Evolutionary conservation across 2,797 vertebrate genomes (phyloP), one percentile per base, ranked within the genome.

Genomic region (Luscinia megarhynchos): DNA sequence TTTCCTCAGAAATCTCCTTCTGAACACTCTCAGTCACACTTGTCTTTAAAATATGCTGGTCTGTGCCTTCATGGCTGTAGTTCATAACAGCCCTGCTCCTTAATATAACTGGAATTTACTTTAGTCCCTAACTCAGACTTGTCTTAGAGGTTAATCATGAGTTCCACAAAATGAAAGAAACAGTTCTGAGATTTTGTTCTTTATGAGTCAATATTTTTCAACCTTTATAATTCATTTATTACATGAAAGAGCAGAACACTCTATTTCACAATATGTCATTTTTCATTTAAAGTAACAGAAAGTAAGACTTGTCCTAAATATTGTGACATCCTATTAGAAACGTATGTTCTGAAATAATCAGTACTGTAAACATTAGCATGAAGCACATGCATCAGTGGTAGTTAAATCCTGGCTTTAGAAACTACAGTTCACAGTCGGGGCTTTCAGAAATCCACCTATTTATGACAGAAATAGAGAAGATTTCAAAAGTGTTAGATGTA

Each of bases 231-330:
- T 58, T 38, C 43, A 72, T 87, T 86, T 84, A 79, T 75, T 85
- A 90, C 16, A 50, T 43, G 59, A 90, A 81, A 91, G 48, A 87
- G 55, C 15, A 83, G 34, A 84, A 75, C 36, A 38, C 81, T 92
- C 43, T 96, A 86, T 68, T 61, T 87, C 73, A 85, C 63, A 80
- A 5, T 30, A 74, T 23, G 41, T 50, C 10, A 87, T 59, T 90
- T 89, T 57, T 90, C 69, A 85, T 88, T 82, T 93, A 77, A 84
- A 89, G 64, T 76, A 85, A 91, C 11, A 91, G 43, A 89, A 90
- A 75, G 12, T 38, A 75, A 59, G 38, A 67, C 62, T 81, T 89
- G 48, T 51, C 78, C 87, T 86, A 83, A 77, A 75, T 50, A 63
- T 18, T 57, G 13, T 62, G 54, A 84, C 43, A 72, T 91, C 29